These are phyloP conservation scores for Helobdella robusta DNA, from an alignment of 2,888 invertebrate genomes.

Conservation along the genomic window DNA sequence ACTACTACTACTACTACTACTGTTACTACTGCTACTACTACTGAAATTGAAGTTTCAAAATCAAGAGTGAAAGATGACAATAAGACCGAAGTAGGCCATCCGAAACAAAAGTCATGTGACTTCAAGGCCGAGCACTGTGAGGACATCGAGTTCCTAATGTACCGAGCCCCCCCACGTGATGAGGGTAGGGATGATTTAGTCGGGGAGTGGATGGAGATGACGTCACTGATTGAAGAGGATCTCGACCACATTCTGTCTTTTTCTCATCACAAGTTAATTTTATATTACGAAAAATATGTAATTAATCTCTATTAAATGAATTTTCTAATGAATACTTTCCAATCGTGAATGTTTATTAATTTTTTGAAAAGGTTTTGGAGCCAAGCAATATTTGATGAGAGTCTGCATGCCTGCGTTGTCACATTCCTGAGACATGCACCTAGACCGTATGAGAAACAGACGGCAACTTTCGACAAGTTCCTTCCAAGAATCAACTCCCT, in stretches of 20 bases:
- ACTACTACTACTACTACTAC: no score
- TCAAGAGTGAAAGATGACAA: no score
- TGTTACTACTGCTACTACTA: no score
- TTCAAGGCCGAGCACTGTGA: no score
- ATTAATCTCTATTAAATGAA: not conserved
- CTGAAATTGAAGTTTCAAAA: no score
- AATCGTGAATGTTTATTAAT: not conserved
- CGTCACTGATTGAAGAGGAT: constrained; percentile 10
- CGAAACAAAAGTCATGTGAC: no score
- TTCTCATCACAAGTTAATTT: constrained; percentile 5
- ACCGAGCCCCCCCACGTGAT: no score
- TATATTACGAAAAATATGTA: not conserved
- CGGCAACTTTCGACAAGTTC: not conserved
- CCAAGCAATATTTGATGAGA: constrained; percentile 60
- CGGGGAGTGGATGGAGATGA: constrained; percentile 15
- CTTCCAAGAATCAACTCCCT: constrained; percentile 56
- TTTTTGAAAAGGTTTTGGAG: constrained; percentile 45
- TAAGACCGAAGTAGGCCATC: no score
- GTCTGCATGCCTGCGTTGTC: constrained; percentile 59
- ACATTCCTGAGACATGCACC: constrained; percentile 67
- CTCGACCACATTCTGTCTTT: not conserved
- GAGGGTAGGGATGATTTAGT: no score
- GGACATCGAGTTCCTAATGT: no score
- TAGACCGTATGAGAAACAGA: constrained; percentile 47
- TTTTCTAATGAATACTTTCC: not conserved